A percentile compares a stretch with the other conserved stretches of the same genome.
Conservation (phyloP, 1,140 invertebrate genomes). For the Tetramorium parvispinum region DNA sequence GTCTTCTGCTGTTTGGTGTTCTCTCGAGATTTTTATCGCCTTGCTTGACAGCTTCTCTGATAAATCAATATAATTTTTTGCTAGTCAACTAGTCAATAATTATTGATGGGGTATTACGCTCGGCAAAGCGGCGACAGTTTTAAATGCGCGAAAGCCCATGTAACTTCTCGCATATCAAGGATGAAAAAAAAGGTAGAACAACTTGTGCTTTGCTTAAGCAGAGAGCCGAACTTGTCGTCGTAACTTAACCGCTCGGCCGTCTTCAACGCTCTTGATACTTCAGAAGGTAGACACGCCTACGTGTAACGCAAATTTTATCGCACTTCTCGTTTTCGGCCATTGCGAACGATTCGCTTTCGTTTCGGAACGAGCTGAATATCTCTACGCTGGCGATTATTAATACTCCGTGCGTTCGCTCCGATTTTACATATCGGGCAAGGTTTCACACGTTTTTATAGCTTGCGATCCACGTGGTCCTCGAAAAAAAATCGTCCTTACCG, state of each 20-base stretch:
- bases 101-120: conserved; percentile 57
- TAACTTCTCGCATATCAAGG: conserved; percentile 65
- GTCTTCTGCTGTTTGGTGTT: neutral
- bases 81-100: conserved; percentile 18
- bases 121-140: conserved; percentile 26
- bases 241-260: conserved; percentile 70
- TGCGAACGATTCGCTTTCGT: neutral
- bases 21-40: conserved; percentile 15
- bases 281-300: conserved; percentile 73
- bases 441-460: neutral
- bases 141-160: conserved; percentile 58
- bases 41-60: neutral
- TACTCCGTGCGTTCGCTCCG: neutral
- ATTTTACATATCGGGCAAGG: neutral
- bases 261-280: conserved; percentile 58
- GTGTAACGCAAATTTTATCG: conserved; percentile 75
- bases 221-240: conserved; percentile 72
- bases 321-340: conserved; percentile 67
- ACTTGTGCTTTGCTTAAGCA: conserved; percentile 69
- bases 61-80: conserved; percentile 26
- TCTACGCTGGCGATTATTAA: neutral
- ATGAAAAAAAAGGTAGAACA: conserved; percentile 67
- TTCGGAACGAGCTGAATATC: conserved; percentile 1
- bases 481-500: neutral
- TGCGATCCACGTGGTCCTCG: neutral